These are phyloP conservation scores for Ellobius talpinus DNA, from an alignment of 2,113 vertebrate species.

Conservation along the genomic window DNA sequence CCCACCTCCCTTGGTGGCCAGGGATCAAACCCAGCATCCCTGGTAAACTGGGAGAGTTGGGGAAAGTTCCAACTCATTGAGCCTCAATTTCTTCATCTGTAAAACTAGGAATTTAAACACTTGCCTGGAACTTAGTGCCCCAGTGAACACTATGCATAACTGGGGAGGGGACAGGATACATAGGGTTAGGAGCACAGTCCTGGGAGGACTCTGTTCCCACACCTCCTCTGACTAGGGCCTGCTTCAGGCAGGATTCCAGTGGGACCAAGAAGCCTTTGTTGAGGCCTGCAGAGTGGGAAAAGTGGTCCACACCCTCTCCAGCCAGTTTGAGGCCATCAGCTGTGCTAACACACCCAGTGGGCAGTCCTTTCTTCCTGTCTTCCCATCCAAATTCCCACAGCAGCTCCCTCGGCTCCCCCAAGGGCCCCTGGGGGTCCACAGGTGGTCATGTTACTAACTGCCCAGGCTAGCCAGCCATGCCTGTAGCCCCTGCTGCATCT, in stretches of 20 bases:
- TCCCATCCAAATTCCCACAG: background rate
- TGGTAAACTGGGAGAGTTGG: background rate
- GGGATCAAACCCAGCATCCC: background rate
- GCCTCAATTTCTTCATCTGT: constrained; percentile 18
- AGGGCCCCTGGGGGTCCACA: background rate
- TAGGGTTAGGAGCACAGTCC: background rate
- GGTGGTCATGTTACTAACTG: background rate
- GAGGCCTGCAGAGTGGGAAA: background rate
- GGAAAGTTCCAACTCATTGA: background rate
- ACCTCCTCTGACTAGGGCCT: background rate
- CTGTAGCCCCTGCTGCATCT: background rate
- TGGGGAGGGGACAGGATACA: rapidly evolving
- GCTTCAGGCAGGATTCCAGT: background rate
- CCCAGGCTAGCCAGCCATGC: background rate
- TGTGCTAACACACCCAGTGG: background rate
- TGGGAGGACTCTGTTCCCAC: background rate
- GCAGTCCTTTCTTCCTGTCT: background rate
- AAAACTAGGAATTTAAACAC: background rate
- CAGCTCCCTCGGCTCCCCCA: background rate
- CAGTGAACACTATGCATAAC: background rate
- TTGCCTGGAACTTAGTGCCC: background rate
- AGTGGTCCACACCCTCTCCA: background rate
- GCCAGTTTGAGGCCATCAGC: background rate
- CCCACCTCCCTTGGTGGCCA: background rate
- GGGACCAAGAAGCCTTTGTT: background rate